Conservation (phyloP, 2,113 vertebrate genomes). For the Tangachromis dhanisi region DNA sequence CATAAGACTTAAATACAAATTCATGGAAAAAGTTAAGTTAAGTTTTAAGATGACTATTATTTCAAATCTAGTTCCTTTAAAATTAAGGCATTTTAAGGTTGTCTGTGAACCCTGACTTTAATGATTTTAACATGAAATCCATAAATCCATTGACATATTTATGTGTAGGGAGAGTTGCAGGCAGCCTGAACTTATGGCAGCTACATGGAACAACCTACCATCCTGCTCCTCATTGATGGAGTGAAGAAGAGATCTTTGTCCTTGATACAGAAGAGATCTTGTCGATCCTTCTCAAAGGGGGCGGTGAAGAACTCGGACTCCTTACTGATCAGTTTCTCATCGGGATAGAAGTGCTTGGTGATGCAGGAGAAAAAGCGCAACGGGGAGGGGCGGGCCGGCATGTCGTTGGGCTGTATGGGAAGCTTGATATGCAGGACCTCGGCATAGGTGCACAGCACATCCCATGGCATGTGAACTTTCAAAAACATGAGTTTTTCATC, state of each 20-base stretch:
- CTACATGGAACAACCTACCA: conserved; percentile 56
- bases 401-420: conserved; percentile 80
- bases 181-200: neutral
- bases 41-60: neutral
- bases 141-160: neutral
- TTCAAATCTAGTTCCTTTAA: neutral
- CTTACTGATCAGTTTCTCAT: conserved; percentile 77
- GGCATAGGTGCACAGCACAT: conserved; percentile 81
- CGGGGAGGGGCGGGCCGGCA: conserved; percentile 69
- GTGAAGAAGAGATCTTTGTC: conserved; percentile 85
- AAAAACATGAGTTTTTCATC: conserved; percentile 81
- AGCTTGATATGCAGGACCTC: conserved; percentile 91
- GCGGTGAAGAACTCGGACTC: conserved; percentile 87
- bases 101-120: neutral
- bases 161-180: neutral
- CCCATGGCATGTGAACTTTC: conserved; percentile 89
- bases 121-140: neutral
- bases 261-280: conserved; percentile 77
- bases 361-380: conserved; percentile 79
- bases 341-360: conserved; percentile 78
- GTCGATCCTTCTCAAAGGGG: conserved; percentile 79
- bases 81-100: neutral
- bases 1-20: neutral
- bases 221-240: conserved; percentile 86
- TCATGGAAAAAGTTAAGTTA: neutral